Percentiles rank a stretch among this genome's conserved stretches.
Conservation (phyloP, 92 coral and sea anemone genomes). For the Galaxea fascicularis region DNA sequence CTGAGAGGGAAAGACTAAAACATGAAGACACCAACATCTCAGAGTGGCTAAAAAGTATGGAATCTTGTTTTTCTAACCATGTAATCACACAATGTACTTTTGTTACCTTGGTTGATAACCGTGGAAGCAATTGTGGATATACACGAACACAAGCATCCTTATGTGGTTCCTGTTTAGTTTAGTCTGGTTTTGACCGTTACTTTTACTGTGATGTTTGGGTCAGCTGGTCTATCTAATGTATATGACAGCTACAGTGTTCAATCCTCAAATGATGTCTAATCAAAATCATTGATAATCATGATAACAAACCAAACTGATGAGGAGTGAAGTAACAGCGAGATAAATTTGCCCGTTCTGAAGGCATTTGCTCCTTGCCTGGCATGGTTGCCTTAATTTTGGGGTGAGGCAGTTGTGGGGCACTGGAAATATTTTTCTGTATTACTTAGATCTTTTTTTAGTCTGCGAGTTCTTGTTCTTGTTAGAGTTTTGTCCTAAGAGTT, state of each 20-base stretch:
- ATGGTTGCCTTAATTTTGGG: no score
- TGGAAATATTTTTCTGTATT: not conserved
- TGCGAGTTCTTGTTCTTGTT: no score
- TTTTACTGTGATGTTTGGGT: no score
- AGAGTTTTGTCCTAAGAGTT: not conserved
- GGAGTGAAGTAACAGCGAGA: not conserved
- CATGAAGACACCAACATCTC: conserved; percentile 98
- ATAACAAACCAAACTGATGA: conserved; percentile 21
- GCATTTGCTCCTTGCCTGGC: not conserved
- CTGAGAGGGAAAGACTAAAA: conserved; percentile 94
- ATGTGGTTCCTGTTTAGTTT: no score
- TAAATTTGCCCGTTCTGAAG: no score
- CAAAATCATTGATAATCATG: conserved; percentile 28
- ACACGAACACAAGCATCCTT: no score
- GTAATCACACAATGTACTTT: not conserved
- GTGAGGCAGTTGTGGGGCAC: not conserved
- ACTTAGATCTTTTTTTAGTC: no score
- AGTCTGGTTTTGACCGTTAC: no score
- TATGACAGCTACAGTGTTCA: no score
- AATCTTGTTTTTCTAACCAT: not conserved
- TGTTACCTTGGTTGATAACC: no score
- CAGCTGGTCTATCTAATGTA: no score
- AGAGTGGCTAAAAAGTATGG: conserved; percentile 96
- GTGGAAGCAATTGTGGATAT: no score
- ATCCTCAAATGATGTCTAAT: conserved; percentile 38